Evolutionary conservation across 2,113 vertebrate species (phyloP).

Genomic region (Stomatorhinus ivindoensis): DNA sequence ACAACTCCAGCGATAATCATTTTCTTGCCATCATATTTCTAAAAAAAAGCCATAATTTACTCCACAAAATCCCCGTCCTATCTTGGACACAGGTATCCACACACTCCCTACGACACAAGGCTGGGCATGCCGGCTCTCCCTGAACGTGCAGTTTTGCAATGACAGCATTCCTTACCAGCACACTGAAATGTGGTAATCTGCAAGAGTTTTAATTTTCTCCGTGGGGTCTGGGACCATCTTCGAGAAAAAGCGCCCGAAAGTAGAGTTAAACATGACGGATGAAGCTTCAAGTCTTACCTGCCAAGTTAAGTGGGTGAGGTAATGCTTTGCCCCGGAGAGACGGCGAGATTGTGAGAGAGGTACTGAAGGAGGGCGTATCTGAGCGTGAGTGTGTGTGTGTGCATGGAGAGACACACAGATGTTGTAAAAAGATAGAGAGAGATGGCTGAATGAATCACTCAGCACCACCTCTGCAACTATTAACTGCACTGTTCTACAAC

Average conservation of each 20-base stretch:
- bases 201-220: not conserved
- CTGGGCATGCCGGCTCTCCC: constrained; percentile 27
- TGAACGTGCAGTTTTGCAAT: constrained; percentile 8
- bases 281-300: not conserved
- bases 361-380: not conserved
- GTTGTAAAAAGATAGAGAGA: not conserved
- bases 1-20: not conserved
- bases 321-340: not conserved
- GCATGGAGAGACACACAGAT: not conserved
- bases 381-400: not conserved
- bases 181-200: not conserved
- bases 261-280: not conserved
- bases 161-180: constrained; percentile 29
- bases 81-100: not conserved
- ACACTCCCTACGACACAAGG: not conserved
- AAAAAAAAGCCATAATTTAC: not conserved
- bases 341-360: not conserved
- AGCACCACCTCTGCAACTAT: not conserved
- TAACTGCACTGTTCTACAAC: not conserved
- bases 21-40: not conserved
- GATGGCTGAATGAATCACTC: not conserved
- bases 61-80: not conserved
- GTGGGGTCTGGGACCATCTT: not conserved
- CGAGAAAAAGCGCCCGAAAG: not conserved
- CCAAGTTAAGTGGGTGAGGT: not conserved